phyloP scores from a whole-genome alignment of 2,797 vertebrate species.

The Spinus pinus region DNA sequence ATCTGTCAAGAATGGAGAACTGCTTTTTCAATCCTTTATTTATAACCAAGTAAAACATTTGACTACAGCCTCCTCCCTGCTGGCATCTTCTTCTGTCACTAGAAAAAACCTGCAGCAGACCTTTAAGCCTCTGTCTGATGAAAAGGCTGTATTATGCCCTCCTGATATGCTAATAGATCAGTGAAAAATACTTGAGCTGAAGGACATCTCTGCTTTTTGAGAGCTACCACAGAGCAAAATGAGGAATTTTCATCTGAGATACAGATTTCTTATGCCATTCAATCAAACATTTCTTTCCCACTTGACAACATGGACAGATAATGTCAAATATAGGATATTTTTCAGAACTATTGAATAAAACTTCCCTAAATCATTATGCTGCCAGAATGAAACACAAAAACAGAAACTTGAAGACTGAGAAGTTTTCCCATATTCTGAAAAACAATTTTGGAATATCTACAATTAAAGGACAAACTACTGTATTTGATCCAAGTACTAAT shows the following conservation, averaged over 20 bases:
- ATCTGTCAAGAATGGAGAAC: slow-evolving; percentile 37
- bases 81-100: background rate
- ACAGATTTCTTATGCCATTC: background rate
- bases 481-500: background rate
- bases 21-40: slow-evolving; percentile 21
- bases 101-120: background rate
- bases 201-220: background rate
- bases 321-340: background rate
- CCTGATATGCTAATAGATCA: background rate
- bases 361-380: background rate
- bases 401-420: background rate
- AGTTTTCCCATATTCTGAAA: background rate
- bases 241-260: background rate
- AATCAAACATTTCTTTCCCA: slow-evolving; percentile 10
- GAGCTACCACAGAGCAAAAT: background rate
- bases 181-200: background rate
- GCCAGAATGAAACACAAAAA: background rate
- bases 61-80: background rate
- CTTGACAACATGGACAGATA: background rate
- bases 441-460: background rate
- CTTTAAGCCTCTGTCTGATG: background rate
- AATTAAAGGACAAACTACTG: background rate
- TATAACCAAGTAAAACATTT: slow-evolving; percentile 31
- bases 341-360: background rate
- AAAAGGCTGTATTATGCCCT: background rate